Base-by-base conservation (phyloP, 2,888 invertebrate genomes). In the Leptopterna dolabrata region DNA sequence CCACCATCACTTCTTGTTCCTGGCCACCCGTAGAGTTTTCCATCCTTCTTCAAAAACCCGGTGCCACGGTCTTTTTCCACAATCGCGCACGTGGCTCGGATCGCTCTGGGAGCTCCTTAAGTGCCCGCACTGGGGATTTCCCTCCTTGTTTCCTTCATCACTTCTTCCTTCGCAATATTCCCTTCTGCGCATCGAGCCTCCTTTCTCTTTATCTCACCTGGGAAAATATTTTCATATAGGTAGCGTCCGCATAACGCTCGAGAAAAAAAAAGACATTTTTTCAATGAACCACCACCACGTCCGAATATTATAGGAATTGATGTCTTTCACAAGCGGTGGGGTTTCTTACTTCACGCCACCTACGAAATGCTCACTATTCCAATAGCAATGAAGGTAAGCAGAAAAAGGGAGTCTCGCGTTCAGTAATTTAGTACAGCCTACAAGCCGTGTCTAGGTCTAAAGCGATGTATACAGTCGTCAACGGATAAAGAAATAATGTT, bases 121-220 rank as follows among this genome's bases (percentile, higher is more conserved):
- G 73, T 73, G 36, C 73, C 73, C 73, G 73, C 73, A 73, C 36
- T 73, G 73, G 73, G 73, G 73, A 73, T 73, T 63, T 63, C 63
- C 24, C 63, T 63, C 27, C 63, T 63, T 27, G 24, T 63, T 63
- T 24, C 63, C 63, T 13, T 63, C 63, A 19, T 63, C 27, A 9
- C 19, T 27, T 63, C 63, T 63, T 63, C 63, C 63, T 27, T 27
- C 24, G 4, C 63, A 63, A 63, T 63, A 63, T 63, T 63, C 27
- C 63, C 63, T 63, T 19, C 24, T 24, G 9, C 27, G 63, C 63
- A 24, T 19, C 63, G 24, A 13, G 24, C 63, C 11, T 11, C 24
- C 11, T 13, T 27, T 63, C 7, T 27, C 63, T 24, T 63, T 63
- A 63, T 63, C 63, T 63, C 63, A 63, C 63, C 63, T 63, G 63